Base-by-base conservation (phyloP, 2,797 vertebrate genomes). In the Pagetopsis macropterus region DNA sequence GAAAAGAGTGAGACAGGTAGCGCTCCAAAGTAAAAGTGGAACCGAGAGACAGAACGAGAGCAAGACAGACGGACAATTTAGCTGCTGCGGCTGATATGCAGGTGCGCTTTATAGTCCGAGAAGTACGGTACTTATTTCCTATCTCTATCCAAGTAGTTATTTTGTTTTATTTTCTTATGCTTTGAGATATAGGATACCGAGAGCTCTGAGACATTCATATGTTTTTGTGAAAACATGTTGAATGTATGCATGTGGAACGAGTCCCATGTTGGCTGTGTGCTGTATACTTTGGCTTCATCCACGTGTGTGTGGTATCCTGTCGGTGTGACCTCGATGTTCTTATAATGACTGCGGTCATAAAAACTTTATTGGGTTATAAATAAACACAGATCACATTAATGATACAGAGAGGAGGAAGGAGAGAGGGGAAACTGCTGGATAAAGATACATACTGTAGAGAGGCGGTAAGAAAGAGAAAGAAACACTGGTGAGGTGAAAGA, bases 361-460 rank as follows among this genome's bases (percentile, higher is more conserved):
- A 86, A 78, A 11, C 31, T 84, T 84, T 87, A 91, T 83, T 75
- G 75, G 66, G 49, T 77, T 84, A 75, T 87, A 89, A 90, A 91
- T 88, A 78, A 76, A 87, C 71, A 85, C 51, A 48, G 63, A 66
- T 71, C 64, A 72, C 65, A 64, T 82, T 77, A 79, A 79, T 83
- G 75, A 78, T 62, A 74, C 44, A 61, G 65, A 65, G 31, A 37
- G 33, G 43, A 50, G 23, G 33, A 62, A 15, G 46, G 46, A 44
- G 64, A 54, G 40, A 21, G 33, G 33, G 10, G 40, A 44, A 17
- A 46, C 16, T 40, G 14, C 16, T 17, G 3, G 54, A 27, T 51
- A 65, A 37, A 49, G 15, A 57, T 2, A 57, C n/a, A 54, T 19
- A 21, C 21, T 21, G 21, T 21, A 55, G 9, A 49, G 46, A n/a